Base-by-base conservation (phyloP, 2,113 vertebrate species). In the Potamarius usumacintae region DNA sequence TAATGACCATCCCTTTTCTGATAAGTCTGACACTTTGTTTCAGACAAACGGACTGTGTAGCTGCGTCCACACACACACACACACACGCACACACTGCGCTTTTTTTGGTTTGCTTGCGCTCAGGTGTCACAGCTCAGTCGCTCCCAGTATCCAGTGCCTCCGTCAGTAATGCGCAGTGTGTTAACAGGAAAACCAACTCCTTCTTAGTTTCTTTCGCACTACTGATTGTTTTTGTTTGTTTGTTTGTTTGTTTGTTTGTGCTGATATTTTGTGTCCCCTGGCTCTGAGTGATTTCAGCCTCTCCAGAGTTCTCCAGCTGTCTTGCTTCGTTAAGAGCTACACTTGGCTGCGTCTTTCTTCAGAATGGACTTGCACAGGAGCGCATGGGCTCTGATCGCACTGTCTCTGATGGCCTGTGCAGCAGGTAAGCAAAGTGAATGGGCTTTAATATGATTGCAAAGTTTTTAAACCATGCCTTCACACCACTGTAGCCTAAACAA, bases 281-380 rank as follows among this genome's bases (percentile, higher is more conserved):
- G 7, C 5, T 84, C 50, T 30, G 77, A 57, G 86, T 77, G 72
- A 57, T 87, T 57, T 81, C 62, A 11, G 6, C 86, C 90, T 48
- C 88, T 89, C 85, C 91, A 91, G 85, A 63, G 86, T 65, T 88
- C 86, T 27, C 17, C 22, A 86, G 62, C 71, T 86, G 89, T 63
- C 89, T 89, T 69, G 50, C 27, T 5, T 79, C 9, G 85, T 58
- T 60, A 87, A 77, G 91, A 90, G 92, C 83, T 79, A 30, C 62
- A 87, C 85, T 86, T 87, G 91, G 89, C 65, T 90, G 91, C 83
- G 86, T 90, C 90, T 92, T 90, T 90, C 91, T 93, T 92, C 91
- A 93, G 92, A 92, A 95, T 96, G 95, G 92, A 90, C 93, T 90
- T 94, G 83, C 91, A 92, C 93, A 93, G 90, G 90, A 48, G 69